Percentiles rank a stretch among this genome's conserved stretches.
These are phyloP conservation scores for Coenonympha arcania DNA, from an alignment of 2,888 invertebrate genomes.

Conservation along the genomic window DNA sequence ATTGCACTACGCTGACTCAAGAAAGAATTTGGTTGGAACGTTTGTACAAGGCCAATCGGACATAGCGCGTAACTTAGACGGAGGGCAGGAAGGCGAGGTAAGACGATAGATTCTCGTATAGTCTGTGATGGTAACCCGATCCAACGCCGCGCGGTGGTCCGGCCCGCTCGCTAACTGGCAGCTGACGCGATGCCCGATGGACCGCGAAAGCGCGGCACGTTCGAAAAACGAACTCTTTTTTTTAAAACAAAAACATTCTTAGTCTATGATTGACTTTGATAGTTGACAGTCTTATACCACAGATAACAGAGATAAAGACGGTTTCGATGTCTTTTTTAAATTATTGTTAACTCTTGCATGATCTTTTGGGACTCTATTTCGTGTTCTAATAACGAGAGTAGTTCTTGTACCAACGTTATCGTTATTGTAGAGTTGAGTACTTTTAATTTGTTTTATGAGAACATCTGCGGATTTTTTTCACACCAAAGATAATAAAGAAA, in stretches of 20 bases:
- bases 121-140: constrained; percentile 55
- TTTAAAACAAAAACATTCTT: constrained; percentile 24
- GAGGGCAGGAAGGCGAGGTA: constrained; percentile 68
- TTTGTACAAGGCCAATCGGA: constrained; percentile 37
- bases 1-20: no score
- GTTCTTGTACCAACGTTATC: neutral
- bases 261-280: constrained; percentile 34
- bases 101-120: constrained; percentile 61
- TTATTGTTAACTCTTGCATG: constrained; percentile 14
- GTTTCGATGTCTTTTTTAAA: constrained; percentile 7
- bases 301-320: constrained; percentile 16
- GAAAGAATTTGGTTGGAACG: no score
- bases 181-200: constrained; percentile 71
- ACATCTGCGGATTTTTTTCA: no score
- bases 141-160: constrained; percentile 64
- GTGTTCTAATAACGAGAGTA: neutral
- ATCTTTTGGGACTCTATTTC: neutral
- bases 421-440: neutral
- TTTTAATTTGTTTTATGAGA: no score
- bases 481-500: no score
- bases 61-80: constrained; percentile 68
- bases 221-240: constrained; percentile 52
- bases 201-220: constrained; percentile 71
- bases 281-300: constrained; percentile 33
- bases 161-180: constrained; percentile 62